Base-by-base conservation (phyloP, 2,888 invertebrate species). In the Lycophotia porphyrea region DNA sequence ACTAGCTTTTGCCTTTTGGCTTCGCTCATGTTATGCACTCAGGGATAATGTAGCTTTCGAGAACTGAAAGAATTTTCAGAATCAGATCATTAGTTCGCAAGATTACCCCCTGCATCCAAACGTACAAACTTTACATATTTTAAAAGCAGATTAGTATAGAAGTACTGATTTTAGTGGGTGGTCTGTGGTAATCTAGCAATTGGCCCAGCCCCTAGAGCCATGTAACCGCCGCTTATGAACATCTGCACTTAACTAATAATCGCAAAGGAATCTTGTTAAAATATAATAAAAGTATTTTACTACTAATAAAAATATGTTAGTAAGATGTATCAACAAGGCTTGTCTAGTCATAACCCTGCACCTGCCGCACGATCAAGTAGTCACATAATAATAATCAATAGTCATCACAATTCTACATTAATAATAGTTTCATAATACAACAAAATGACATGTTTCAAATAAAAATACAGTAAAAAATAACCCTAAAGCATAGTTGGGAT, bases 311-410 rank as follows among this genome's bases (percentile, higher is more conserved):
- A 44, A 49, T 24, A 15, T 15, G 24, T 13, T 66, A 65, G 63
- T 66, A 55, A 84, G n/a, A 55, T 34, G 34, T 71, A 61, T 18
- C 74, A 58, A 31, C 13, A 72, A 9, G 5, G 5, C 24, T 73
- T 83, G 63, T 76, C 86, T 73, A 31, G 61, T 42, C n/a, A 18
- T 73, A 84, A 84, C 87, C 75, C 73, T 71, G 47, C 84, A 86
- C 81, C 84, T 84, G 87, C 87, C 27, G 13, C 42, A 11, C 27
- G n/a, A 44, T 58, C 44, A 81, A 55, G 27, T 60, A 69, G 60
- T 42, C 63, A 70, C 39, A 63, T 70, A 78, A 78, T 49, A 68
- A 36, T 82, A 77, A 74, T 78, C 72, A 85, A 78, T 78, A 83
- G 27, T 74, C 44, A 74, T 60, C 71, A 61, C 71, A 78, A 68